Evolutionary conservation across 1,140 invertebrate species (phyloP), one percentile per base, ranked within the genome.

Genomic region (Scaptodrosophila lebanonensis): DNA sequence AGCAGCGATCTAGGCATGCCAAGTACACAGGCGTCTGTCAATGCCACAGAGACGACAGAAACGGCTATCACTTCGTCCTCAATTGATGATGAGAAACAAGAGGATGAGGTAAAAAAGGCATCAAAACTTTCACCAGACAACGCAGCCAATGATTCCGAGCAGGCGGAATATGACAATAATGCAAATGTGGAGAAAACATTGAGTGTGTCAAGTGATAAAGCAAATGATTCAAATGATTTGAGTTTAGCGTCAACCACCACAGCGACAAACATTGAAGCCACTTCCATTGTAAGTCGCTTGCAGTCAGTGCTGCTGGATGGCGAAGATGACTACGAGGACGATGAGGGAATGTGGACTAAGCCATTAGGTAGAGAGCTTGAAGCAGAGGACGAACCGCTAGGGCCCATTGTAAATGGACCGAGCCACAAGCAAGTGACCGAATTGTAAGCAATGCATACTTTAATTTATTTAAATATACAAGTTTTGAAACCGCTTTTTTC

Each of bases 311-410:
- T 84, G 35, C 49, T 85, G 11, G 82, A 65, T 35, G 83, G 75
- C 27, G 82, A 84, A 33, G 83, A 85, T 25, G 83, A 85, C 13
- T 85, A 85, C 42, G 83, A 85, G 35, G 83, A 85, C 42, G 83
- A 85, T 43, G 83, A 85, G 39, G 83, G 83, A 27, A 85, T 85
- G 83, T 85, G 83, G 83, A 85, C 83, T 17, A 85, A 85, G 45
- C 83, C 83, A 12, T 30, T 85, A 16, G 83, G 75, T 13, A 73
- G 38, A 22, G 69, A 52, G 36, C 53, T 33, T 42, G 11, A 33
- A 13, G 16, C 56, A 12, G 54, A 66, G n/a, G 15, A 29, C 5
- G 51, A 64, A 6, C 61, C 18, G 17, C 15, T 49, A 6, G 38
- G 61, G 2, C 33, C 68, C 16, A 53, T 79, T 32, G 58, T 61